These are phyloP conservation scores for Rhingia rostrata DNA, from an alignment of 2,888 invertebrate species.

Conservation along the genomic window DNA sequence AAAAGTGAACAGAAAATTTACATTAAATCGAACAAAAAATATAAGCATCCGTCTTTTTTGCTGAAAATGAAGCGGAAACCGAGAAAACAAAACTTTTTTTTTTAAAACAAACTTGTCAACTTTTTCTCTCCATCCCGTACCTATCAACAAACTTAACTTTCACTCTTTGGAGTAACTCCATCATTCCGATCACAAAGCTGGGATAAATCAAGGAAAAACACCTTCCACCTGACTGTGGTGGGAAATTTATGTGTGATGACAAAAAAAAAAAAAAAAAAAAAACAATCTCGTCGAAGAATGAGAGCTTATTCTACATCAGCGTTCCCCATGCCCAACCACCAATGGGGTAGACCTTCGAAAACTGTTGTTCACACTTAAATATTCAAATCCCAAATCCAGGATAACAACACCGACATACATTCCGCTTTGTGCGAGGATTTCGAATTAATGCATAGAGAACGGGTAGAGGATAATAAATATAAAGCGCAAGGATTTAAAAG, in stretches of 20 bases:
- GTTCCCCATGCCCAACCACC: neutral
- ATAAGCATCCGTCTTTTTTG: conserved; percentile 12
- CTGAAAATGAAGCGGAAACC: conserved; percentile 44
- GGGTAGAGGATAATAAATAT: conserved; percentile 56
- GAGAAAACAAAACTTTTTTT: conserved; percentile 32
- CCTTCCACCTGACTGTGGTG: conserved; percentile 9
- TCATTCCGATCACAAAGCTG: conserved; percentile 39
- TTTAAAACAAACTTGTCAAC: conserved; percentile 23
- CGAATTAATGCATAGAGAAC: conserved; percentile 34
- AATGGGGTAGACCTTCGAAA: neutral
- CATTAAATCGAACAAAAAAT: conserved; percentile 44
- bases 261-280: conserved; percentile 16
- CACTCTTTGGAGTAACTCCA: conserved; percentile 20
- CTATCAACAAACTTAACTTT: conserved; percentile 25
- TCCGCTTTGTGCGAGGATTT: conserved; percentile 37
- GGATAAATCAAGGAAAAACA: conserved; percentile 19
- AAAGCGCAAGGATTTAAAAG: conserved; percentile 58
- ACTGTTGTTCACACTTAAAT: conserved; percentile 52
- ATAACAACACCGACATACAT: conserved; percentile 45
- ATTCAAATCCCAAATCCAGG: conserved; percentile 55
- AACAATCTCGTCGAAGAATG: conserved; percentile 20
- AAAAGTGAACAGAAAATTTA: conserved; percentile 61
- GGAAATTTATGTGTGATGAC: conserved; percentile 10
- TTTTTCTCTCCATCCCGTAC: conserved; percentile 9
- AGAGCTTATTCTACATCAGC: neutral